Conservation (phyloP, 2,797 vertebrate species). For the Pteronotus mesoamericanus region DNA sequence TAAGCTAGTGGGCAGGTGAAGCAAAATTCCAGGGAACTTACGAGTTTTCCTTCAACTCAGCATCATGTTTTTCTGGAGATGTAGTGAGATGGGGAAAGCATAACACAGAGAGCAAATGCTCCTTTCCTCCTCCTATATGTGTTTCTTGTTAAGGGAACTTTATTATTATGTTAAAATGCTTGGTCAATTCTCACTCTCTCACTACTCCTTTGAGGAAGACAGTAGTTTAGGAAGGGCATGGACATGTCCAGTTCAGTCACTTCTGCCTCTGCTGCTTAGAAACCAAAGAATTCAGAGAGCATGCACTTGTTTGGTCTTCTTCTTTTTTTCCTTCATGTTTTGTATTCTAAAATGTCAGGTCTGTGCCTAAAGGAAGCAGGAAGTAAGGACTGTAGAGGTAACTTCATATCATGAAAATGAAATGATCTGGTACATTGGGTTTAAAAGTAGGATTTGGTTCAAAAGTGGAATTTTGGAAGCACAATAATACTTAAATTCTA, state of each 20-base stretch:
- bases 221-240: not conserved
- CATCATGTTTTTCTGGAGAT: not conserved
- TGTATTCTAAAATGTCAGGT: not conserved
- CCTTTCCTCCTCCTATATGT: accelerated
- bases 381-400: not conserved
- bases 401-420: not conserved
- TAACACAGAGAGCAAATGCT: not conserved
- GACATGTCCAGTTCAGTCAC: not conserved
- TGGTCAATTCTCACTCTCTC: not conserved
- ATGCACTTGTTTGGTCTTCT: not conserved
- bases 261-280: not conserved
- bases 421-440: not conserved
- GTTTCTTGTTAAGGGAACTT: not conserved
- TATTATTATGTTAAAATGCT: not conserved
- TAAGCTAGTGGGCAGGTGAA: not conserved
- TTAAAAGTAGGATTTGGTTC: not conserved
- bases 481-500: not conserved
- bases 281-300: not conserved
- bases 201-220: not conserved
- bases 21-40: not conserved
- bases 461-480: not conserved
- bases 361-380: not conserved
- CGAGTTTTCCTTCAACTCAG: not conserved
- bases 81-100: accelerated
- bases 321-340: not conserved